Base-by-base conservation (phyloP, 2,888 invertebrate species). In the Harpalus rubripes region DNA sequence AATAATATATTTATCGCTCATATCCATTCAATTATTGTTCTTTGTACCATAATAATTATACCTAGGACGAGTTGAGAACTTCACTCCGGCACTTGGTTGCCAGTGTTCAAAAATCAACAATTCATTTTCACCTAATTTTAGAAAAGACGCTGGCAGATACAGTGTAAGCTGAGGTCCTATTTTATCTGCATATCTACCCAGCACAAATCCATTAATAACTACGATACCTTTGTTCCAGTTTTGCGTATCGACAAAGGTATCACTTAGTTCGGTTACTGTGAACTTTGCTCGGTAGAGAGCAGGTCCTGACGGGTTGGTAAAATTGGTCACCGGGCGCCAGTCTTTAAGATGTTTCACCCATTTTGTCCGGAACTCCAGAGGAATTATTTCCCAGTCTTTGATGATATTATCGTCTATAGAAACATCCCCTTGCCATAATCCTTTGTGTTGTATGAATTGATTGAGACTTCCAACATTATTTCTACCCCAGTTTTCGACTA, bases 151-250 rank as follows among this genome's bases (percentile, higher is more conserved):
- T 0, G 98, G 98, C 32, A 98, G 92, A 90, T 97, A 98, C 0
- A 98, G 91, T 0, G 96, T 96, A 85, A 95, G 92, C 90, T 97
- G 96, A 0, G 98, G 98, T 0, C 98, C 98, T 59, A 93, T 92
- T 0, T 92, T 92, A 0, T 92, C 89, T 95, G 96, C 97, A 90
- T 98, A 97, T 65, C 98, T 93, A 0, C 98, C 98, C 26, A 98
- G 92, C 89, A 97, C 97, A 88, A 96, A 94, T 0, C 96, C 96
- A 89, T 98, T 98, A 0, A 98, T 91, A 90, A 96, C 96, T 0
- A 96, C 94, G 85, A 96, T 93, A 1, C 98, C 98, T 92, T 97
- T 98, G 81, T 94, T 94, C 98, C 98, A 98, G n/a, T 94, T 94
- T 63, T 93, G 92, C 87, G 96, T 94, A 88, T 96, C 95, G 8